phyloP scores from a whole-genome alignment of 2,888 invertebrate genomes.

The Andrena marginata region DNA sequence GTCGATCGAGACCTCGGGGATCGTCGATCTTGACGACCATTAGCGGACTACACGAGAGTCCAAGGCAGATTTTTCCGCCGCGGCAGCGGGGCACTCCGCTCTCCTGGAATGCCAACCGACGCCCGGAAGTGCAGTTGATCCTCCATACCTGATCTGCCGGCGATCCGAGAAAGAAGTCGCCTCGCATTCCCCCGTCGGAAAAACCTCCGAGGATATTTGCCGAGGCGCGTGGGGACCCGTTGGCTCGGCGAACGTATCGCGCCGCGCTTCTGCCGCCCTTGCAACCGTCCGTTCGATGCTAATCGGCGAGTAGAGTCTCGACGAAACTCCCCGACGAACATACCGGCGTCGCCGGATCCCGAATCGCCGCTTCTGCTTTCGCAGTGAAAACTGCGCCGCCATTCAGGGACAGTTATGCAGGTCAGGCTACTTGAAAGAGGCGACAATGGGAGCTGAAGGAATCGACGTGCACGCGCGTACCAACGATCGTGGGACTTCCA shows the following conservation, averaged over 20 bases:
- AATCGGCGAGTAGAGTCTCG: slow-evolving; percentile 24
- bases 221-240: slow-evolving; percentile 16
- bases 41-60: slow-evolving; percentile 67
- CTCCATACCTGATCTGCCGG: slow-evolving; percentile 65
- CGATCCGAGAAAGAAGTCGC: slow-evolving; percentile 62
- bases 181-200: slow-evolving; percentile 60
- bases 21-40: slow-evolving; percentile 74
- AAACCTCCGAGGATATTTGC: slow-evolving; percentile 46
- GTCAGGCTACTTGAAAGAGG: background rate
- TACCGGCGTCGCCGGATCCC: too few relatives aligned
- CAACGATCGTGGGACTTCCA: slow-evolving; percentile 50
- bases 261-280: background rate
- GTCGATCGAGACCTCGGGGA: slow-evolving; percentile 61
- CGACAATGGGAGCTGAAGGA: background rate
- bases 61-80: slow-evolving; percentile 54
- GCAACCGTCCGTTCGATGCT: slow-evolving; percentile 27
- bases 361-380: background rate
- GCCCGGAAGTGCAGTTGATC: slow-evolving; percentile 68
- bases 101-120: slow-evolving; percentile 66
- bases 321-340: too few relatives aligned
- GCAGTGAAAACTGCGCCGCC: slow-evolving; percentile 12
- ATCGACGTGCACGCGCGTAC: slow-evolving; percentile 4
- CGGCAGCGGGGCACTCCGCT: slow-evolving; percentile 28
- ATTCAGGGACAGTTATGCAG: background rate
- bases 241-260: slow-evolving; percentile 16